These are phyloP conservation scores for Otolemur crassicaudatus DNA, from an alignment of 2,797 vertebrate genomes.

Conservation along the genomic window DNA sequence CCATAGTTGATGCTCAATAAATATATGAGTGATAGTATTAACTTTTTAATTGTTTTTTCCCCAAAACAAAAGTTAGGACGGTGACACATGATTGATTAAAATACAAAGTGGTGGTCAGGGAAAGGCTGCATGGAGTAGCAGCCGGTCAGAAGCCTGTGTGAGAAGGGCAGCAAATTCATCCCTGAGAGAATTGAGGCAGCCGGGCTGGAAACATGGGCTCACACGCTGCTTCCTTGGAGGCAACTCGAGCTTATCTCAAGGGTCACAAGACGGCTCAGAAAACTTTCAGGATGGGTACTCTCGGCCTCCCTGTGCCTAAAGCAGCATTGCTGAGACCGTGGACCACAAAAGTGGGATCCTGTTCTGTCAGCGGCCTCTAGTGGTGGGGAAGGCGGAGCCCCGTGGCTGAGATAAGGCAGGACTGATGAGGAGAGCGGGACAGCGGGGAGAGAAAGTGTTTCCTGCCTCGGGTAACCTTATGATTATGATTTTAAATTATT, in stretches of 20 bases:
- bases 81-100: neutral
- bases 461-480: neutral
- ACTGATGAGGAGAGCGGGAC: too few species aligned
- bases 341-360: neutral
- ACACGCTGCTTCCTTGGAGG: fast-evolving
- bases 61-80: neutral
- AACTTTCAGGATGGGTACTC: neutral
- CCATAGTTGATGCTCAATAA: neutral
- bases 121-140: fast-evolving
- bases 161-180: too few species aligned
- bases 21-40: neutral
- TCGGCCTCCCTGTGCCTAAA: neutral
- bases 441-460: fast-evolving
- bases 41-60: neutral
- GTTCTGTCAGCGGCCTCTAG: neutral
- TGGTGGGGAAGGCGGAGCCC: too few species aligned
- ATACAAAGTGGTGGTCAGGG: neutral
- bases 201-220: fast-evolving
- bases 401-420: fast-evolving
- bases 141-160: too few species aligned
- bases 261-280: neutral
- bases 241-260: neutral
- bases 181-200: fast-evolving
- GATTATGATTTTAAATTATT: too few species aligned
- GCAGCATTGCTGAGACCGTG: neutral